Evolutionary conservation across 23 tunicate genomes (phyloP).

Genomic region (Ciona savignyi): DNA sequence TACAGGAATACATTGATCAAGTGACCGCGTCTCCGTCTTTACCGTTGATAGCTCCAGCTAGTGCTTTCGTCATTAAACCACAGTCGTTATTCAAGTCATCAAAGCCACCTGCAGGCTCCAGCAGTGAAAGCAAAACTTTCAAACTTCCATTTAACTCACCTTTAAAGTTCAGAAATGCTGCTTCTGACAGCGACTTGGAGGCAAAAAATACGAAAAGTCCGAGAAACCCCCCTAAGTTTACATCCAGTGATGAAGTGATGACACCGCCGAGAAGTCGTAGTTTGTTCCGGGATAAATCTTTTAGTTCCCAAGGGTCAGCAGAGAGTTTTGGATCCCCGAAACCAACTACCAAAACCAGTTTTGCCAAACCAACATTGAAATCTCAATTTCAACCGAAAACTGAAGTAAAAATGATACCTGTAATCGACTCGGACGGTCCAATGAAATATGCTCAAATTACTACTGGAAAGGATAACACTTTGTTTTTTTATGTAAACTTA

Average conservation of each 20-base stretch:
- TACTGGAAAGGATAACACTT: conserved; percentile 19
- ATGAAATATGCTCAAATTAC: conserved; percentile 3
- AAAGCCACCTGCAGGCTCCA: conserved; percentile 22
- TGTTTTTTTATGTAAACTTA: conserved; percentile 36
- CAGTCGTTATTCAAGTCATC: conserved; percentile 12
- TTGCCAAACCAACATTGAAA: conserved; percentile 11
- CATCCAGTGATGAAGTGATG: not conserved
- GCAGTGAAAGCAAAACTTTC: conserved; percentile 10
- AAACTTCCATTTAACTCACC: conserved; percentile 34
- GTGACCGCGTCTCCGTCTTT: conserved; percentile 9
- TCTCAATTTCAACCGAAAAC: not conserved
- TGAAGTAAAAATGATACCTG: not conserved
- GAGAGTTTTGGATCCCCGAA: conserved; percentile 11
- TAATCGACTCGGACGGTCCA: not conserved
- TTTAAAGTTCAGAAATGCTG: conserved; percentile 9
- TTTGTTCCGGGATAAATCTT: conserved; percentile 49
- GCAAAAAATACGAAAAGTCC: not conserved
- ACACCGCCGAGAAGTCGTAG: not conserved
- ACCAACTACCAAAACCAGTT: not conserved
- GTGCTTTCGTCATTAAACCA: conserved; percentile 10
- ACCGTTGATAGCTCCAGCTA: conserved; percentile 4
- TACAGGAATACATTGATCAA: conserved; percentile 5
- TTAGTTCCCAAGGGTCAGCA: conserved; percentile 37
- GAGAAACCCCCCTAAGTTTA: not conserved
- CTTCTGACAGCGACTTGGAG: conserved; percentile 16